Base-by-base conservation (phyloP, 2,797 vertebrate species). In the Scleropages formosus region DNA sequence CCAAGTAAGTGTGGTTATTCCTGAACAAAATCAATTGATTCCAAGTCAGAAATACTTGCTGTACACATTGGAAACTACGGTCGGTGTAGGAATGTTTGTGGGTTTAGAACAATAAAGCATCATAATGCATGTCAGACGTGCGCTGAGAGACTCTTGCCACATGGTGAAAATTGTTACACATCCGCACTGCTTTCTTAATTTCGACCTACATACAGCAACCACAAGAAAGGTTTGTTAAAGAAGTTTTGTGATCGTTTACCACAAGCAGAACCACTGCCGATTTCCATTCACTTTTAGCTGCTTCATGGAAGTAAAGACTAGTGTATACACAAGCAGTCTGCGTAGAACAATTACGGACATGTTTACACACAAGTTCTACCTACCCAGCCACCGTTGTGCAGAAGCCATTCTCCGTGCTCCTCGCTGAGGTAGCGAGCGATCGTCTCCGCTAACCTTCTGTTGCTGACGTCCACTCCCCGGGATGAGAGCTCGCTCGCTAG, bases 351-450 rank as follows among this genome's bases (percentile, higher is more conserved):
- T 22, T 10, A 7, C 2, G 3, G 58, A 13, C 16, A 58, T 0
- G 31, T 31, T 20, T 78, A 53, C n/a, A 61, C 20, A 62, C 56
- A 15, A n/a, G 20, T 44, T 10, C 24, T n/a, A 82, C 95, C 85
- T 88, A 96, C 96, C 95, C 95, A 96, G 85, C 94, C 93, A 1
- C 88, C 92, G 18, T 92, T 94, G 77, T 92, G 91, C 90, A 90
- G 72, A 82, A 96, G 81, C 94, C 95, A 95, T 78, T 91, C 89
- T 39, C 89, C 89, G 76, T 94, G 92, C 85, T 91, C 91, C 65
- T 82, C 87, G 15, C 87, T 87, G 82, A 97, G 88, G 83, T 92
- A 93, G 0, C 88, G 82, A 16, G 93, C 92, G 75, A 96, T 93
- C 72, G 91, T 91, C 65, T 87, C 88, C 0, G 91, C 93, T 78